These are phyloP conservation scores for Heliconius charithonia DNA, from an alignment of 2,888 invertebrate genomes.

Conservation along the genomic window DNA sequence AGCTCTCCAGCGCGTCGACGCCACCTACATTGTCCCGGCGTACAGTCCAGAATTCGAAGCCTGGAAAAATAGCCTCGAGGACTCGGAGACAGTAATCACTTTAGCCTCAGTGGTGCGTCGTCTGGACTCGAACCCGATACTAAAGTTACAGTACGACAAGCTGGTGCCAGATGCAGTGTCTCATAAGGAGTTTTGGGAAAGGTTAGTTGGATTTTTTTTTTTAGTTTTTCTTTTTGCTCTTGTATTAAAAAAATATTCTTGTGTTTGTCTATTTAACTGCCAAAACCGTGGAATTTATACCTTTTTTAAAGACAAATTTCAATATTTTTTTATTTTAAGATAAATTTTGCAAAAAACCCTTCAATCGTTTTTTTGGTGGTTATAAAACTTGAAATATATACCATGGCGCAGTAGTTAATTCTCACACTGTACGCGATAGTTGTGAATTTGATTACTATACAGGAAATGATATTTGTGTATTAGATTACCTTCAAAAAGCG, in stretches of 20 bases:
- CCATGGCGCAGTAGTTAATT: no score
- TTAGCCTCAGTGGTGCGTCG: conserved; percentile 58
- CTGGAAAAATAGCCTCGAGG: conserved; percentile 71
- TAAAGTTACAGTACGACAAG: conserved; percentile 85
- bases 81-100: conserved; percentile 55
- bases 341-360: no score
- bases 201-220: conserved; percentile 69
- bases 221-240: background rate
- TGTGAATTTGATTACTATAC: no score
- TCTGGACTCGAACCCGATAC: conserved; percentile 70
- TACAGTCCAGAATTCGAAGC: conserved; percentile 78
- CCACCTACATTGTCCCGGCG: conserved; percentile 89
- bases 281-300: background rate
- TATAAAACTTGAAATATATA: no score
- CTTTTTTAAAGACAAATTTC: no score
- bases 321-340: no score
- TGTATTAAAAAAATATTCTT: background rate
- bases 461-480: no score
- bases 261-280: background rate
- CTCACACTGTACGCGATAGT: no score
- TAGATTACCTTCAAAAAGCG: no score
- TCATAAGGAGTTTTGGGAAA: conserved; percentile 91
- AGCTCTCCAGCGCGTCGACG: conserved; percentile 88
- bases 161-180: conserved; percentile 89
- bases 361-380: no score